Conservation (phyloP, 2,113 vertebrate genomes). For the Cynopterus brachyotis region DNA sequence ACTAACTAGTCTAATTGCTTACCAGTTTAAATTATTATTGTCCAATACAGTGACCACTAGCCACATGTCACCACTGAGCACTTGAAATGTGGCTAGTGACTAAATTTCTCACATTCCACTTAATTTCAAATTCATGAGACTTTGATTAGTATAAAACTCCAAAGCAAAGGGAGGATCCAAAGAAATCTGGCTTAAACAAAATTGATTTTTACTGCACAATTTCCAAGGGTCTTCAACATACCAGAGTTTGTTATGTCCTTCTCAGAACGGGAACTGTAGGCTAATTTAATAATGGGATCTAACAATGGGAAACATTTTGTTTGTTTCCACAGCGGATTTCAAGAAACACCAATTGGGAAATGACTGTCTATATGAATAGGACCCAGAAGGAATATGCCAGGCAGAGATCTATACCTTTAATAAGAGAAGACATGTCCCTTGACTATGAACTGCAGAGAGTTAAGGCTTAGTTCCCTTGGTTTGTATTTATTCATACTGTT, state of each 20-base stretch:
- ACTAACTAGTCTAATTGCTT: background rate
- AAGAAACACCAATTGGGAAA: background rate
- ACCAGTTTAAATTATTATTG: background rate
- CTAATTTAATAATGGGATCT: background rate
- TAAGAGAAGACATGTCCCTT: background rate
- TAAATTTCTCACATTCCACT: background rate
- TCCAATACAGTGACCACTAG: background rate
- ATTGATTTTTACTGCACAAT: background rate
- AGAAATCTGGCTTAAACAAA: background rate
- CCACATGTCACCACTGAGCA: background rate
- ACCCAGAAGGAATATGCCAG: background rate
- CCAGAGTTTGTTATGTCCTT: background rate
- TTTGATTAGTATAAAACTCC: background rate
- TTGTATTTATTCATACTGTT: background rate
- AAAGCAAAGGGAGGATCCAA: background rate
- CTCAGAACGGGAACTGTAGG: background rate
- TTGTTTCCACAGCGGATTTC: background rate
- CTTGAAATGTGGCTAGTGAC: background rate
- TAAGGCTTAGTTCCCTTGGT: background rate
- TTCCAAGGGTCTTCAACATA: background rate
- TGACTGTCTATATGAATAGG: background rate
- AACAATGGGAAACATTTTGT: background rate
- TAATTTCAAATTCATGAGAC: background rate
- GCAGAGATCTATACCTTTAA: background rate
- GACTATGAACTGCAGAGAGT: background rate